A percentile compares a stretch with the other conserved stretches of the same genome.
Conservation (phyloP, 2,888 invertebrate genomes). For the Bhutanitis thaidina region DNA sequence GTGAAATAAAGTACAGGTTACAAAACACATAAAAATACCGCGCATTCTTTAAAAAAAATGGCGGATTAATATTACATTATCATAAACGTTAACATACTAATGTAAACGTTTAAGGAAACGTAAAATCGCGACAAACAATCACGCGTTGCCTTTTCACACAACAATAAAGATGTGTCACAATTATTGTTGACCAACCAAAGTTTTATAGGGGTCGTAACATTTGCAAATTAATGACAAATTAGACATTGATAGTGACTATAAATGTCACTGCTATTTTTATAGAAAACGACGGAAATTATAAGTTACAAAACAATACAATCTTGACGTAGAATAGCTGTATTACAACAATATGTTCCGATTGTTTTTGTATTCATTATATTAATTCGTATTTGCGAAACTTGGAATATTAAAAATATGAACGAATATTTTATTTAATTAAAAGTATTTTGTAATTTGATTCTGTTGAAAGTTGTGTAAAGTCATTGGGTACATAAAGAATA, state of each 20-base stretch:
- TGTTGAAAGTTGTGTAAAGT: no score
- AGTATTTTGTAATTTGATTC: no score
- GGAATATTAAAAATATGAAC: no score
- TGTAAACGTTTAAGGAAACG: slow-evolving; percentile 10
- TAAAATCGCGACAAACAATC: slow-evolving; percentile 16
- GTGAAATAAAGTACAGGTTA: no score
- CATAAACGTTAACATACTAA: no score
- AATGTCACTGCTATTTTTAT: slow-evolving; percentile 31
- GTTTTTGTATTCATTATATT: no score
- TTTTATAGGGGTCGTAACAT: slow-evolving; percentile 24
- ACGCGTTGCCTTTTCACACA: slow-evolving; percentile 40
- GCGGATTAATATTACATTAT: neutral
- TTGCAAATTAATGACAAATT: slow-evolving; percentile 25
- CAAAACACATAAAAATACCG: neutral
- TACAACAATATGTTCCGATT: no score
- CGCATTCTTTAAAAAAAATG: neutral
- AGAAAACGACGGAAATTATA: slow-evolving; percentile 21
- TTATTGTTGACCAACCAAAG: slow-evolving; percentile 16
- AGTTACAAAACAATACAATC: no score
- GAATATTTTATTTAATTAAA: no score
- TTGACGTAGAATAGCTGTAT: no score
- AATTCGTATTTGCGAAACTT: no score
- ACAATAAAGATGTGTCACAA: slow-evolving; percentile 43
- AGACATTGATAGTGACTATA: slow-evolving; percentile 23
- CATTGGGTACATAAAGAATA: no score